These are phyloP conservation scores for Corythornis vintsioides DNA, from an alignment of 2,113 vertebrate species.

Conservation along the genomic window DNA sequence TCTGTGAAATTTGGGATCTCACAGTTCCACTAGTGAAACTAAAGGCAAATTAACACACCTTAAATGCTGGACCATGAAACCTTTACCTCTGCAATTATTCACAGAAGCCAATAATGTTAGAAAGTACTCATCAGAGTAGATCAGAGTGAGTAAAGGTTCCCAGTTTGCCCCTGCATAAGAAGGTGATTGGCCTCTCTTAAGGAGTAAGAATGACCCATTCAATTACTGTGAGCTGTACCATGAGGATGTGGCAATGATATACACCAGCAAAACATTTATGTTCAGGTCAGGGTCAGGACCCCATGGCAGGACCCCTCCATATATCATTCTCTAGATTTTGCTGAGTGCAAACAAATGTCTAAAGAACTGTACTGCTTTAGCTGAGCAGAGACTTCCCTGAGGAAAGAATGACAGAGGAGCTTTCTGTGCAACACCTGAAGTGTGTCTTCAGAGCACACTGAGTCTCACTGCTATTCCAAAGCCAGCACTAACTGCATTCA, in stretches of 20 bases:
- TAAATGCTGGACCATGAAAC: background rate
- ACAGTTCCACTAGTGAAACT: background rate
- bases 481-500: background rate
- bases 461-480: background rate
- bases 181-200: background rate
- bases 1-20: background rate
- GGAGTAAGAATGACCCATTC: background rate
- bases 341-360: background rate
- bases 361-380: background rate
- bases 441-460: background rate
- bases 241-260: background rate
- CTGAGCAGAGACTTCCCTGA: background rate
- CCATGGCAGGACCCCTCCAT: background rate
- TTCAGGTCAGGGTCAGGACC: background rate
- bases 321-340: background rate
- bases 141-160: background rate
- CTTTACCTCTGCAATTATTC: slow-evolving; percentile 19
- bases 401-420: background rate
- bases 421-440: background rate
- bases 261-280: slow-evolving; percentile 12
- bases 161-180: background rate
- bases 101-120: background rate
- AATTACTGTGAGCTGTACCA: slow-evolving; percentile 13
- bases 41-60: background rate
- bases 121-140: background rate